Evolutionary conservation across 2,888 invertebrate species (phyloP).

Genomic region (Cheilosia soror): DNA sequence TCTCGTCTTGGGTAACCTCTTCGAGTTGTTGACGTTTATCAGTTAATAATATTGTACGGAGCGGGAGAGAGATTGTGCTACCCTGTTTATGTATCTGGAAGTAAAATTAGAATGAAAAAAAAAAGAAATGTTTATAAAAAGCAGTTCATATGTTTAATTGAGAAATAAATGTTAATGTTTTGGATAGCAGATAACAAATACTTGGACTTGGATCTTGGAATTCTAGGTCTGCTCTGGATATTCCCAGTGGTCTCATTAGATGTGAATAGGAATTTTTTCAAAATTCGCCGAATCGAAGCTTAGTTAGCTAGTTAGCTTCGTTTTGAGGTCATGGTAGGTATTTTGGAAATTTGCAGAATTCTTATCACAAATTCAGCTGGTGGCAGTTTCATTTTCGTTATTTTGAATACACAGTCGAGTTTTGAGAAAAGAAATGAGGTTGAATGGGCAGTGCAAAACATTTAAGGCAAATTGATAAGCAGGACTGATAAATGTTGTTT

Average conservation of each 20-base stretch:
- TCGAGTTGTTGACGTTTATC: constrained; percentile 44
- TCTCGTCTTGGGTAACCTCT: constrained; percentile 21
- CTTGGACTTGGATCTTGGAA: background rate
- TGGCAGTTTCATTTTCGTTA: background rate
- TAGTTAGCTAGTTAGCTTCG: background rate
- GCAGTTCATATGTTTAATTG: background rate
- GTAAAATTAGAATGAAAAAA: constrained; percentile 34
- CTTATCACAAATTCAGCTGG: constrained; percentile 17
- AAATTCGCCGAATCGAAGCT: background rate
- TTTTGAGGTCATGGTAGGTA: constrained; percentile 10
- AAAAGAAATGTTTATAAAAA: constrained; percentile 1
- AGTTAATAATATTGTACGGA: background rate
- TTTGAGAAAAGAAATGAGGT: background rate
- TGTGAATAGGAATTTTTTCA: background rate
- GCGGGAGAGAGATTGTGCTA: constrained; percentile 17
- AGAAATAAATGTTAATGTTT: background rate
- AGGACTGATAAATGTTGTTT: constrained; percentile 27
- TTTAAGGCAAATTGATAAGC: constrained; percentile 12
- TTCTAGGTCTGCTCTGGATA: background rate
- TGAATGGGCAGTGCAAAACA: background rate
- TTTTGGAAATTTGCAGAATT: constrained; percentile 9
- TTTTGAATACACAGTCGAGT: background rate
- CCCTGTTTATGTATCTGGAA: constrained; percentile 48
- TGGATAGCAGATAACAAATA: background rate
- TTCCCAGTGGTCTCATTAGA: background rate